A percentile compares a stretch with the other conserved stretches of the same genome.
phyloP scores from a whole-genome alignment of 2,113 vertebrate genomes.

The Perca fluviatilis region DNA sequence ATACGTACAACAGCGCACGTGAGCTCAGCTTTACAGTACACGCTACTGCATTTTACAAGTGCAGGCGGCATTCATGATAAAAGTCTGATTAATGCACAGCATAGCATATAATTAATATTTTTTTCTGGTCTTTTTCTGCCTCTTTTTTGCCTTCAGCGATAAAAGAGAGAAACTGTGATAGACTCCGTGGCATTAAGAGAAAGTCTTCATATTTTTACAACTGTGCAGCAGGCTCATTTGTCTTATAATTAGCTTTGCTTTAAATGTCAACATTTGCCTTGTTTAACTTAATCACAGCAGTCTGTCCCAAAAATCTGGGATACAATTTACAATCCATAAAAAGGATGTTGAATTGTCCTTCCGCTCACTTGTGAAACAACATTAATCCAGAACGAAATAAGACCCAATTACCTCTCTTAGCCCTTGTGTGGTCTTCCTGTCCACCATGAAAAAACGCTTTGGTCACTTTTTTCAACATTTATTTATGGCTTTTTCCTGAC shows the following conservation, averaged over 20 bases:
- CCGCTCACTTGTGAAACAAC: constrained; percentile 12
- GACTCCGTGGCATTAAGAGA: constrained; percentile 9
- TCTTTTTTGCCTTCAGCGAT: constrained; percentile 27
- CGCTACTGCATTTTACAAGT: constrained; percentile 36
- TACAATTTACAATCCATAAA: constrained; percentile 26
- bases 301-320: constrained; percentile 26
- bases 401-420: constrained; percentile 49
- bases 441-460: too few species aligned
- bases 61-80: constrained; percentile 44
- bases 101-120: constrained; percentile 49
- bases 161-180: constrained; percentile 26
- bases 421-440: neutral
- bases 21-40: constrained; percentile 35
- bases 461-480: too few species aligned
- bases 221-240: constrained; percentile 24
- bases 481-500: too few species aligned
- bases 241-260: constrained; percentile 29
- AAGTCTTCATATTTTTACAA: constrained; percentile 13
- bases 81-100: constrained; percentile 49
- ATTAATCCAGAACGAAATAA: constrained; percentile 20
- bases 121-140: constrained; percentile 20
- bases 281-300: constrained; percentile 39
- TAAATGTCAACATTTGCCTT: constrained; percentile 47
- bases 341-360: constrained; percentile 7
- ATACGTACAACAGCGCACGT: constrained; percentile 50